Evolutionary conservation across 2,797 vertebrate species (phyloP), one percentile per base, ranked within the genome.

Genomic region (Eupleurogrammus muticus): DNA sequence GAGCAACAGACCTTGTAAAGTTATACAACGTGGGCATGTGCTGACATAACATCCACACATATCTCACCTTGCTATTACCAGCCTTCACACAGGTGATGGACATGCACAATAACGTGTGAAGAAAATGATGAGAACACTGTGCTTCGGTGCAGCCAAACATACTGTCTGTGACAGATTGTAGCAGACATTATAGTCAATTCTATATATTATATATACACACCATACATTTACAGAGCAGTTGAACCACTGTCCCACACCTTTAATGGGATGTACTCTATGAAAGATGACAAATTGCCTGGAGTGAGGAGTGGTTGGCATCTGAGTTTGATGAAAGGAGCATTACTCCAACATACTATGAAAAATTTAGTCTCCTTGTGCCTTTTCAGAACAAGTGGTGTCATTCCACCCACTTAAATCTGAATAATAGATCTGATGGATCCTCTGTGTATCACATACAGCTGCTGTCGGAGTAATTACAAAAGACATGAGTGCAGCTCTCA

Each of bases 11-110:
- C 54, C 83, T 85, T 81, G 86, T 86, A 78, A 87, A 87, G 81
- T 90, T 88, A 86, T 85, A 87, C 82, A 91, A 83, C 66, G 1
- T 8, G 63, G 87, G 84, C 90, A 86, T 92, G 90, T 90, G 80
- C 83, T 70, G 83, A 91, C 87, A 87, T 55, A 88, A 84, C 87
- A 83, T 62, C 66, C 49, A 20, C 74, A 67, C 52, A 68, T 75
- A 68, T 82, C 66, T 79, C 71, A 73, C 56, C 70, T 28, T 1
- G 19, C 61, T 36, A 9, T 57, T 14, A 50, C 23, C 66, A 51
- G 35, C 65, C 61, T 54, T 47, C 66, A 60, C 32, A 51, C 55
- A 66, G 58, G 63, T 66, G 61, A 53, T 52, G 70, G 23, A 75
- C 64, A 52, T 17, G 64, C 50, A 70, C 63, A 50, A 42, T 17